Base-by-base conservation (phyloP, 2,888 invertebrate species). In the Microplitis deprimator region DNA sequence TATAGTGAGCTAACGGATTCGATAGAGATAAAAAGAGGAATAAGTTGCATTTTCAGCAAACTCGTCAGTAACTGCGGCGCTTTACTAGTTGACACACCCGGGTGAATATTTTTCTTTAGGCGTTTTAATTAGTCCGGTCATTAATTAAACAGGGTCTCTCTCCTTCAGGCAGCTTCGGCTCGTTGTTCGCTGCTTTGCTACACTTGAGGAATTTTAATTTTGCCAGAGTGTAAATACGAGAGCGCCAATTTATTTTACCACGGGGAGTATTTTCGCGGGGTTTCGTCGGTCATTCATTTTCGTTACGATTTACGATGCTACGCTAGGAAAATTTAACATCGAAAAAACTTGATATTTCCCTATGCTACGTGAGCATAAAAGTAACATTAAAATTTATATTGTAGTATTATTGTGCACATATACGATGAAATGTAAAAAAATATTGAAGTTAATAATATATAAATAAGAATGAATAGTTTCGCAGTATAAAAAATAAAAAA, bases 171-270 rank as follows among this genome's bases (percentile, higher is more conserved):
- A 38, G 69, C 73, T 73, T 65, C 64, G 67, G 73, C 62, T 75
- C 82, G 81, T 82, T 81, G 80, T 78, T 77, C 76, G 70, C 82
- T 80, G 82, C 81, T 82, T 82, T 82, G 81, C 74, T 80, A 82
- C 84, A 84, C 84, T 84, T 82, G 78, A 84, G 84, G 84, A 87
- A 87, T 87, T 87, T 87, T 84, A 86, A 83, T 86, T 85, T 84
- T 79, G 81, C 81, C 79, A 80, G 83, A 83, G 83, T 86, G 87
- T 87, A 87, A 86, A 87, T 84, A 85, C 83, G 82, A 84, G 81
- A 81, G 82, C 82, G 81, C 83, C 85, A 86, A 86, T 87, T 86
- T 86, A 86, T 87, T 87, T 84, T 80, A 81, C 84, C 82, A 75
- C 78, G 77, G 81, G 79, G 79, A 82, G 77, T 79, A 76, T 79